Evolutionary conservation across 2,113 vertebrate genomes (phyloP).

Genomic region (Aegotheles bennettii): DNA sequence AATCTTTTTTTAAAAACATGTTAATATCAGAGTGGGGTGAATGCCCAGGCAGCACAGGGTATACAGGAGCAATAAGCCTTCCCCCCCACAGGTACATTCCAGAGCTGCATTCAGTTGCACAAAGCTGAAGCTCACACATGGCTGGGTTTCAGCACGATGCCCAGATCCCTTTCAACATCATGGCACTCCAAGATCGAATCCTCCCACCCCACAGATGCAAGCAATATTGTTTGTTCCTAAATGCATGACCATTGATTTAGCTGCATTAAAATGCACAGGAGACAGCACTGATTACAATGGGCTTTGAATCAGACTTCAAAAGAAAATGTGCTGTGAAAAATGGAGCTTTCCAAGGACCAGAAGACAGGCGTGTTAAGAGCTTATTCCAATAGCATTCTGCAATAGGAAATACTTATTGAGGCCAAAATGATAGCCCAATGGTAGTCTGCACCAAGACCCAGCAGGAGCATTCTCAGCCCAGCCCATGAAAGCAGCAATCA

Average conservation of each 20-base stretch:
- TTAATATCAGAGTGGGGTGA: neutral
- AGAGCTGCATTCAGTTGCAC: neutral
- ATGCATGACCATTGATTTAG: neutral
- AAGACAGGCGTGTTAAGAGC: neutral
- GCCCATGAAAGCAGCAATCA: neutral
- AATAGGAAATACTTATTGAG: neutral
- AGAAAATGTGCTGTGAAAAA: slow-evolving; percentile 33
- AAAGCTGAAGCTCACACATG: neutral
- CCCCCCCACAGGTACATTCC: neutral
- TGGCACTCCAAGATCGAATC: neutral
- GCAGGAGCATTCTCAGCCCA: neutral
- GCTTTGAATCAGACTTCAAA: slow-evolving; percentile 33
- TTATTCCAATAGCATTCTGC: neutral
- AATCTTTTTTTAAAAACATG: rapidly evolving
- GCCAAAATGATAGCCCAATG: neutral
- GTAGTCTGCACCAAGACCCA: neutral
- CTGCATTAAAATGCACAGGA: slow-evolving; percentile 38
- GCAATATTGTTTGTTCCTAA: neutral
- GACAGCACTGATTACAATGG: neutral
- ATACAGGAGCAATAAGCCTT: neutral
- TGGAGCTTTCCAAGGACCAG: neutral
- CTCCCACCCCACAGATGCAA: slow-evolving; percentile 39
- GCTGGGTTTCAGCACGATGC: neutral
- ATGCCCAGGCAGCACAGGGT: neutral
- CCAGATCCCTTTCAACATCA: neutral